A percentile compares a stretch with the other conserved stretches of the same genome.
phyloP scores from a whole-genome alignment of 2,888 invertebrate genomes.

The Eristalis pertinax region DNA sequence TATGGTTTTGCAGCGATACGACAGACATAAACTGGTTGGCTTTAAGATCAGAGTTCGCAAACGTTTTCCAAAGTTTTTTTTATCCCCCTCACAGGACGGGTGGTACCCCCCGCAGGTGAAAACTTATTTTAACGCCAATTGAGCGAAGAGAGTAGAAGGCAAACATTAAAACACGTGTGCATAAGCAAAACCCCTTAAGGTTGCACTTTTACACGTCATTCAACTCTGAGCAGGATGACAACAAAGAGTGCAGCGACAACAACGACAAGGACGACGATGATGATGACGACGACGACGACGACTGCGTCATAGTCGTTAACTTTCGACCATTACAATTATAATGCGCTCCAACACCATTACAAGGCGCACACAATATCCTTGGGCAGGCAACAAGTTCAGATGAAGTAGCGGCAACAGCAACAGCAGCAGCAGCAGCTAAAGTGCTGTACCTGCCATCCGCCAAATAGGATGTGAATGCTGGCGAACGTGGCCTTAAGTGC shows the following conservation, averaged over 20 bases:
- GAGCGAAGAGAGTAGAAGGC: background rate
- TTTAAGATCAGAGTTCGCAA: conserved; percentile 12
- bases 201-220: conserved; percentile 25
- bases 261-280: conserved; percentile 5
- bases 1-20: conserved; percentile 44
- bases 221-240: background rate
- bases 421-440: background rate
- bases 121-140: conserved; percentile 1
- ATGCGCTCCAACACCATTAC: conserved; percentile 60
- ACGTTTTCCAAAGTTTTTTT: conserved; percentile 32
- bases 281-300: background rate
- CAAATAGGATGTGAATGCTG: conserved; percentile 50
- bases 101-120: conserved; percentile 4
- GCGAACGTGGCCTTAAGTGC: conserved; percentile 67
- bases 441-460: conserved; percentile 25
- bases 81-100: background rate
- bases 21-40: conserved; percentile 13
- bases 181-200: conserved; percentile 34
- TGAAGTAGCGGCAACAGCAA: conserved; percentile 11
- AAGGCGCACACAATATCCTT: conserved; percentile 56
- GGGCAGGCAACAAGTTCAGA: conserved; percentile 64
- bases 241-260: background rate
- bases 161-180: conserved; percentile 46
- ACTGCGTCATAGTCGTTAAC: conserved; percentile 62
- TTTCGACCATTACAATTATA: conserved; percentile 65